Conservation (phyloP, 2,797 vertebrate species). For the Aselliscus stoliczkanus region DNA sequence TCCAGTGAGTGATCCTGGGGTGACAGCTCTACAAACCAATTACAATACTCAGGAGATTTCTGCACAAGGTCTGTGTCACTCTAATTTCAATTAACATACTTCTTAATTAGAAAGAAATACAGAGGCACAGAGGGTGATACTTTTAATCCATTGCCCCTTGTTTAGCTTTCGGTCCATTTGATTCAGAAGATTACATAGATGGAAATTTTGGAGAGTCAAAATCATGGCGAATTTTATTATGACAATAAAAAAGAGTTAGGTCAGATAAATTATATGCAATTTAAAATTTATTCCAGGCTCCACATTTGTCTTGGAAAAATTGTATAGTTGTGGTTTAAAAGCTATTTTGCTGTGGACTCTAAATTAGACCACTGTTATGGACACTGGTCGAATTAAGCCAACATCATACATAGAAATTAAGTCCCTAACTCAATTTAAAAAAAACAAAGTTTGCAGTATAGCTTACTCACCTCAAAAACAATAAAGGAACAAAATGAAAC, state of each 20-base stretch:
- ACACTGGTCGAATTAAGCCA: not conserved
- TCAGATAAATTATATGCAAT: not conserved
- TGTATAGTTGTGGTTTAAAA: not conserved
- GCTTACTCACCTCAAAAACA: not conserved
- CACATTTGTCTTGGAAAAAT: constrained; percentile 2
- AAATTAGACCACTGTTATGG: not conserved
- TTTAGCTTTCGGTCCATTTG: constrained; percentile 51
- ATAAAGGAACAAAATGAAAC: not conserved
- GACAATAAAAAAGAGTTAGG: not conserved
- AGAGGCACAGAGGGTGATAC: constrained; percentile 2
- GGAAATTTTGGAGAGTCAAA: constrained; percentile 37
- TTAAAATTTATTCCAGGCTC: constrained; percentile 13
- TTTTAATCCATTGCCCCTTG: constrained; percentile 37
- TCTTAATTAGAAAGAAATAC: constrained; percentile 67
- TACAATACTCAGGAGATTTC: constrained; percentile 61
- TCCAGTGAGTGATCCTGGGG: constrained; percentile 30
- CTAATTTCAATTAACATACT: constrained; percentile 74
- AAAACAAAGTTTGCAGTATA: not conserved
- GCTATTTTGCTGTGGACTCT: constrained; percentile 35
- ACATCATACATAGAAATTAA: constrained; percentile 9
- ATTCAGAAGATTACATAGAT: constrained; percentile 63
- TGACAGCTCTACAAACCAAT: constrained; percentile 64
- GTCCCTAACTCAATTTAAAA: constrained; percentile 9
- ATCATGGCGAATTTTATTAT: not conserved
- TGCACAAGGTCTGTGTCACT: not conserved